phyloP scores from a whole-genome alignment of 2,113 vertebrate genomes.

The Eurypyga helias region DNA sequence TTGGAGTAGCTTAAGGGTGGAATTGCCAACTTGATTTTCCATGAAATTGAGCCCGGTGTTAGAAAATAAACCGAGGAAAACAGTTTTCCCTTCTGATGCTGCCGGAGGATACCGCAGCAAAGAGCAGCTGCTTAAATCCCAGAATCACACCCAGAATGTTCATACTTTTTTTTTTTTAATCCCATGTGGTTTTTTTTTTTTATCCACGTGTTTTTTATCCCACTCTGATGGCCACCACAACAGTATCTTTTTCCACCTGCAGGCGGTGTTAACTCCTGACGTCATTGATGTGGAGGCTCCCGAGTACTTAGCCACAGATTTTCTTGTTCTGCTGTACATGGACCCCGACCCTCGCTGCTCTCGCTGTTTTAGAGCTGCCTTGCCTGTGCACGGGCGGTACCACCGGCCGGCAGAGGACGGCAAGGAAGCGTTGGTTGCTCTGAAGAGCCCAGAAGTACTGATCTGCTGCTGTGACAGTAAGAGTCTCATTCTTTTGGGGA shows the following conservation, averaged over 20 bases:
- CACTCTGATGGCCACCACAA: rapidly evolving
- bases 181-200: too few relatives aligned
- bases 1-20: neutral
- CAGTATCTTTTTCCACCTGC: neutral
- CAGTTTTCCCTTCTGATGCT: neutral
- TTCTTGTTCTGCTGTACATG: conserved; percentile 79
- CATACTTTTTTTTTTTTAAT: rapidly evolving
- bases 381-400: conserved; percentile 90
- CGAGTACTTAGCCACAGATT: conserved; percentile 79
- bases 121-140: neutral
- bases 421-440: conserved; percentile 11
- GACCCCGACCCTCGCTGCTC: conserved; percentile 30
- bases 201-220: too few relatives aligned
- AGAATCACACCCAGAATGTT: neutral
- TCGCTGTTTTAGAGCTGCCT: conserved; percentile 57
- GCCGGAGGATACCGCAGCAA: neutral
- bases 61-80: neutral
- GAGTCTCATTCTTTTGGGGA: neutral
- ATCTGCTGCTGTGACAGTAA: conserved; percentile 77
- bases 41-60: neutral
- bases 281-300: conserved; percentile 85
- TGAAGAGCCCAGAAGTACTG: conserved; percentile 82
- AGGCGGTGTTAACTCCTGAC: conserved; percentile 82
- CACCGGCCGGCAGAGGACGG: conserved; percentile 75
- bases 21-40: neutral